Evolutionary conservation across 1,140 invertebrate genomes (phyloP), one percentile per base, ranked within the genome.

Genomic region (Rhysida immarginata): DNA sequence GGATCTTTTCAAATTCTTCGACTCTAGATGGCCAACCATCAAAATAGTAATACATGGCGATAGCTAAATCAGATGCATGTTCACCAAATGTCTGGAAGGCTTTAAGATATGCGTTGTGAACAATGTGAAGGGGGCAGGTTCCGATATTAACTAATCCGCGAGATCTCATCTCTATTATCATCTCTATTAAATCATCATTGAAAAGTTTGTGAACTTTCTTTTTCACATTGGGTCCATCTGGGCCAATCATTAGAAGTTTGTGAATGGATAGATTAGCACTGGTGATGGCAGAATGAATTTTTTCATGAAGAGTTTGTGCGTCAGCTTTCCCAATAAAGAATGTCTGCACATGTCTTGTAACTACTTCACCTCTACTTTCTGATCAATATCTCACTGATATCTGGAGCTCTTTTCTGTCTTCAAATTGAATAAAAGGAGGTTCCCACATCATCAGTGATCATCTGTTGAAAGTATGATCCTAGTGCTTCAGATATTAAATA

Each of bases 151-250:
- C 25, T 35, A 52, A 35, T 14, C 50, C 24, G 11, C 53, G 21
- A 14, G 20, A 20, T 43, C 49, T 54, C 42, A n/a, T 26, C 5
- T n/a, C n/a, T n/a, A n/a, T n/a, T n/a, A n/a, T n/a, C n/a, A n/a
- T n/a, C n/a, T n/a, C 50, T 8, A 29, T 48, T 56, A 58, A 61
- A 53, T 60, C 45, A 23, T 62, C 50, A 63, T 63, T 62, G 16
- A 2, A 66, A 3, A 52, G 29, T 23, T 44, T 54, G 26, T 52
- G 60, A 2, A 66, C 56, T 21, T 58, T 63, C 51, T 67, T 67
- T 45, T 62, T 66, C 0, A 66, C 60, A 57, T 65, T 65, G 14
- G 61, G 63, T n/a, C 64, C 63, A 65, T 65, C 63, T 52, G 29
- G 24, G 57, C 63, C 21, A 66, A 44, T 58, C n/a, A 59, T 61